Conservation (phyloP, 1,140 invertebrate genomes). For the Plectrocnemia conspersa region DNA sequence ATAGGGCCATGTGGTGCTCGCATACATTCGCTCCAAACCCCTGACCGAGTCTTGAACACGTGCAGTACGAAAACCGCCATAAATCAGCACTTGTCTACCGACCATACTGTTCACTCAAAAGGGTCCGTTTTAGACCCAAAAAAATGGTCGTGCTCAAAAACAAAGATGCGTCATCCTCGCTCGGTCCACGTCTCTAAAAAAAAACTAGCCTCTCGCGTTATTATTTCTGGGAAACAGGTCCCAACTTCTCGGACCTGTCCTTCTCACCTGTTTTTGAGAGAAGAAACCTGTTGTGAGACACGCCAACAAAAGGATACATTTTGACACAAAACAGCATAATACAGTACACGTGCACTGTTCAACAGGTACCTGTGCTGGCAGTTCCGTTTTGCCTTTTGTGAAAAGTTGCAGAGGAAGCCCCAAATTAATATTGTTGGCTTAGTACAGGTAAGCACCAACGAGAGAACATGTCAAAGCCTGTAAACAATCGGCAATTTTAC, state of each 20-base stretch:
- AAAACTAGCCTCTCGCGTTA: conserved; percentile 15
- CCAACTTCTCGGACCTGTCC: conserved; percentile 26
- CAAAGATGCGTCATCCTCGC: conserved; percentile 25
- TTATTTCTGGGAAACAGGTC: conserved; percentile 31
- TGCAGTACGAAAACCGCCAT: conserved; percentile 19
- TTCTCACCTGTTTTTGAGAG: conserved; percentile 16
- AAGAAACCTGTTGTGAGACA: conserved; percentile 2
- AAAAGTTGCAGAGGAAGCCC: too few species aligned
- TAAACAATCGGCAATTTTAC: too few species aligned
- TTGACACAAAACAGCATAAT: not conserved
- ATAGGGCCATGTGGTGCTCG: not conserved
- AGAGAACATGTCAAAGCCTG: too few species aligned
- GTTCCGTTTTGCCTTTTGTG: not conserved
- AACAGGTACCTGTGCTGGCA: not conserved
- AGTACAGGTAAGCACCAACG: too few species aligned
- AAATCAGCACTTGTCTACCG: conserved; percentile 22
- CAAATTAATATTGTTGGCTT: too few species aligned
- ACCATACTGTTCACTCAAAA: conserved; percentile 28
- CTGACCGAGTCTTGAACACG: conserved; percentile 13
- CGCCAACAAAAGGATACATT: not conserved
- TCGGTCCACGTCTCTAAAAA: not conserved
- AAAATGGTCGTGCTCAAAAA: conserved; percentile 18
- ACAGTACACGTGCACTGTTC: not conserved
- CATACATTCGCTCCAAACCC: not conserved
- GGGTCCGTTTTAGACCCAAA: conserved; percentile 19